Evolutionary conservation across 2,113 vertebrate genomes (phyloP), one percentile per base, ranked within the genome.

Genomic region (Corythaeola cristata): DNA sequence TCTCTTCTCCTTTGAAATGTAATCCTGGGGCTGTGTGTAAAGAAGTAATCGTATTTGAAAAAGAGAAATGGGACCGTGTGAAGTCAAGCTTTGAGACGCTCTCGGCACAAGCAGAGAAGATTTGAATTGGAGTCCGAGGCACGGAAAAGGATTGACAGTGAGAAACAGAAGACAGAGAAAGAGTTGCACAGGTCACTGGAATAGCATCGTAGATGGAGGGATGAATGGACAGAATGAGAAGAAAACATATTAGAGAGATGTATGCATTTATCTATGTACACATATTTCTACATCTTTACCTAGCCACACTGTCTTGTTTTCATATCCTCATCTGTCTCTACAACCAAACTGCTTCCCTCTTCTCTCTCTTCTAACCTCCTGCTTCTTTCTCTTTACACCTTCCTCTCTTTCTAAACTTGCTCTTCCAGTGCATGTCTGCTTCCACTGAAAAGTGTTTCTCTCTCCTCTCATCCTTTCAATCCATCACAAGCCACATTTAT

Each of bases 11-110:
- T 92, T 76, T 69, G 86, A 85, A 93, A 88, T 85, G 74, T 74
- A 95, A 88, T 92, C 84, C 95, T 26, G 81, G 32, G 84, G 89
- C 84, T 87, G 74, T 85, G 91, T 91, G 89, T 76, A 88, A 95
- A 82, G 74, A 63, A 94, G 81, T 33, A 66, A 95, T 85, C 92
- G 92, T 58, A 41, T 79, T 66, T 91, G 90, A 69, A 50, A 60
- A 90, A 89, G 84, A 96, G 89, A 85, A 94, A 89, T 21, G 32
- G 85, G 81, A 55, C 53, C 0, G 1, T 53, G 80, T 72, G 37
- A 81, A 94, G 60, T 44, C 47, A 56, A 55, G 87, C 37, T 81
- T 32, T 66, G 83, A 92, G 90, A 71, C 76, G 30, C 78, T 90
- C 90, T 68, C 3, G 6, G 74, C 44, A 52, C 15, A 39, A 74